Percentiles rank a stretch among this genome's conserved stretches.
Conservation (phyloP, 2,113 vertebrate genomes). For the Burhinus oedicnemus region DNA sequence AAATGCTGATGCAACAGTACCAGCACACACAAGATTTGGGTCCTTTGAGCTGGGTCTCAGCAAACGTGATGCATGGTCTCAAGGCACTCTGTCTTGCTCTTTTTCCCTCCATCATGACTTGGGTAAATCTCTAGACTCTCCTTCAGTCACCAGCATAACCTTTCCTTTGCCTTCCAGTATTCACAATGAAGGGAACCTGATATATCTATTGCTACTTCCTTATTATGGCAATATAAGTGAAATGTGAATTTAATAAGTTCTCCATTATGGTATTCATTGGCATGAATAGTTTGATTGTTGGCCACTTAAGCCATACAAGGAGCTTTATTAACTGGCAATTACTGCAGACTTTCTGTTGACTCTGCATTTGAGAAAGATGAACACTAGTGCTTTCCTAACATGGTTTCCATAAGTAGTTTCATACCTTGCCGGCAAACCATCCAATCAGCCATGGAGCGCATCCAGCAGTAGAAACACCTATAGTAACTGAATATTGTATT, state of each 20-base stretch:
- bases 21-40: not conserved
- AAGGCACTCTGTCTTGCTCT: not conserved
- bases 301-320: not conserved
- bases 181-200: not conserved
- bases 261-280: not conserved
- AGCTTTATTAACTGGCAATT: not conserved
- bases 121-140: not conserved
- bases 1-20: not conserved
- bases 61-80: not conserved
- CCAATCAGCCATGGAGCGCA: not conserved
- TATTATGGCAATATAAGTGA: not conserved
- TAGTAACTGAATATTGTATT: not conserved
- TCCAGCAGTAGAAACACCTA: not conserved
- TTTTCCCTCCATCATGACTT: not conserved
- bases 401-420: not conserved
- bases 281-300: conserved; percentile 2
- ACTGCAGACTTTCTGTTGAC: not conserved
- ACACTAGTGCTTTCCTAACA: not conserved
- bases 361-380: not conserved
- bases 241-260: not conserved
- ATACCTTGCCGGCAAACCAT: not conserved
- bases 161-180: not conserved
- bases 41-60: not conserved
- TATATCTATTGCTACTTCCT: not conserved
- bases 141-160: not conserved